Conservation (phyloP, 2,113 vertebrate species). For the Mixornis gularis region DNA sequence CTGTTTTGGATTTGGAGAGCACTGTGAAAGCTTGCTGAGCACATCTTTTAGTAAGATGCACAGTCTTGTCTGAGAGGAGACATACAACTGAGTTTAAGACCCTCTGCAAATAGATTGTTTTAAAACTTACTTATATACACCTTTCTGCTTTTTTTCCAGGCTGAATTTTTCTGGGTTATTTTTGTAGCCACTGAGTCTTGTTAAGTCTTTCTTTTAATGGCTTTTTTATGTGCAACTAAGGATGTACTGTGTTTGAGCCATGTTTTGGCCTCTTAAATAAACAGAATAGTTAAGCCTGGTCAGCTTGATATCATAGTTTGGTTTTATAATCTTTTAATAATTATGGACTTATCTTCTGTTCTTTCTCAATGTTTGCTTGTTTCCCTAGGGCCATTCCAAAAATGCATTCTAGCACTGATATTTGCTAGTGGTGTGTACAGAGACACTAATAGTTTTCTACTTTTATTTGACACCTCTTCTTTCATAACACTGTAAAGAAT, state of each 20-base stretch:
- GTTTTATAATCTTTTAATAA: neutral
- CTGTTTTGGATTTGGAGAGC: neutral
- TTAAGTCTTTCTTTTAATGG: neutral
- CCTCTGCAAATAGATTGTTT: neutral
- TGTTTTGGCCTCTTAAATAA: neutral
- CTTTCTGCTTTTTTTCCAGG: neutral
- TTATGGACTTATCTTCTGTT: neutral
- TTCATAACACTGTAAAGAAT: neutral
- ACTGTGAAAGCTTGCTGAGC: neutral
- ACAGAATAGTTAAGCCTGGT: neutral
- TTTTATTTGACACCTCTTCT: neutral
- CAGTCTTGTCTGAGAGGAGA: neutral
- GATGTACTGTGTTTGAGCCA: neutral
- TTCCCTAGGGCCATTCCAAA: neutral
- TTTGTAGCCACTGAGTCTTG: neutral
- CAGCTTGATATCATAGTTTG: neutral
- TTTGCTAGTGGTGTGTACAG: neutral
- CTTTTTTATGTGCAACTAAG: neutral
- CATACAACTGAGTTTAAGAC: neutral
- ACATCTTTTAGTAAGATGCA: neutral
- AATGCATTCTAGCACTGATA: neutral
- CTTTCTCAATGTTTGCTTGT: neutral
- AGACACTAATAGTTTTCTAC: neutral
- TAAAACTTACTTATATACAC: neutral
- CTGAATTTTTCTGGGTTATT: neutral